These are phyloP conservation scores for Acrocephalus scirpaceus DNA, from an alignment of 2,797 vertebrate species.

Conservation along the genomic window DNA sequence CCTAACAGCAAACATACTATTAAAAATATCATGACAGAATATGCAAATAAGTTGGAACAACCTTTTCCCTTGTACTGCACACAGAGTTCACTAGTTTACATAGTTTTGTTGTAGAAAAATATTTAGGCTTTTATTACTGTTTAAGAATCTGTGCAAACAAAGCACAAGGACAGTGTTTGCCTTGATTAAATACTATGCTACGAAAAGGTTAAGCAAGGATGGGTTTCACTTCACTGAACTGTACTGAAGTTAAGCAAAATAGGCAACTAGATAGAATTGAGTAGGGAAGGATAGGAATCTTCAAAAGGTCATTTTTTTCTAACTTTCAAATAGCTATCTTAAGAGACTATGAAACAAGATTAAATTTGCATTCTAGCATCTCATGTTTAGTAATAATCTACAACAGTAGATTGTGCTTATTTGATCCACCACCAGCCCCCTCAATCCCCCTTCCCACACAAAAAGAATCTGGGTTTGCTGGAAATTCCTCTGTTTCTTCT, in stretches of 20 bases:
- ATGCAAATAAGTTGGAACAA: neutral
- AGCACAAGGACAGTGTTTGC: neutral
- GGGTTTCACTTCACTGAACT: neutral
- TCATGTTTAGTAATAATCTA: neutral
- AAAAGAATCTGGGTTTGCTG: neutral
- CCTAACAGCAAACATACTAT: neutral
- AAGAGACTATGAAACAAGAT: neutral
- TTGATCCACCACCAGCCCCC: neutral
- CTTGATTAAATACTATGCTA: neutral
- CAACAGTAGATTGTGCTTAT: neutral
- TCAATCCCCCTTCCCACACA: neutral
- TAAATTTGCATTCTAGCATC: neutral
- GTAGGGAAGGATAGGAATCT: neutral
- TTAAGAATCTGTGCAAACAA: neutral
- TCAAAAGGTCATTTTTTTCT: neutral
- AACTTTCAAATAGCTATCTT: neutral
- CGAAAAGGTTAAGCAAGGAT: neutral
- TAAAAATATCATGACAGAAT: neutral
- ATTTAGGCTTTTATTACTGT: neutral
- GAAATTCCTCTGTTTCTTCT: neutral
- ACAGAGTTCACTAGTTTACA: neutral
- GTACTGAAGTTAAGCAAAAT: neutral
- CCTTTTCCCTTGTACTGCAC: neutral
- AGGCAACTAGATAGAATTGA: neutral
- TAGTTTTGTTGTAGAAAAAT: neutral